Evolutionary conservation across 2,888 invertebrate genomes (phyloP).

Genomic region (Drosophila meridiana): DNA sequence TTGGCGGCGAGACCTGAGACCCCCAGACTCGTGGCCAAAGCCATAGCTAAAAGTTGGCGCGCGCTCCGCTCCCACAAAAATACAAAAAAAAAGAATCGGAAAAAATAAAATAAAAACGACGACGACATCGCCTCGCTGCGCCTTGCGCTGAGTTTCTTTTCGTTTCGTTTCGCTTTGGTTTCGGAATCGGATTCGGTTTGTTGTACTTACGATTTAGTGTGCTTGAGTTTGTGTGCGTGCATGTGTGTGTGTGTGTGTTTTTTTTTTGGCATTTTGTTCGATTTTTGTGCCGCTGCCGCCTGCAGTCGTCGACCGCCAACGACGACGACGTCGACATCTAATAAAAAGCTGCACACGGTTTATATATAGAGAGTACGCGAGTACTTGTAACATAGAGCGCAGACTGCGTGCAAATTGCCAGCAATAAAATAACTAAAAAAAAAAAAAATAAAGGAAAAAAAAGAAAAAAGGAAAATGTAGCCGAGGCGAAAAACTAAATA

Average conservation of each 20-base stretch:
- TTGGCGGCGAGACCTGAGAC: constrained; percentile 68
- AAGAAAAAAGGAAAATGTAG: constrained; percentile 39
- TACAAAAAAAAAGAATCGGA: constrained; percentile 4
- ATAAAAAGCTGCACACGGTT: constrained; percentile 69
- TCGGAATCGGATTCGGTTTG: constrained; percentile 64
- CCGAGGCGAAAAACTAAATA: constrained; percentile 14
- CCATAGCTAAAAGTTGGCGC: constrained; percentile 72
- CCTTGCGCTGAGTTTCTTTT: constrained; percentile 68
- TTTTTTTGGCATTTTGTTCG: constrained; percentile 78
- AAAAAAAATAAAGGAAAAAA: constrained; percentile 6
- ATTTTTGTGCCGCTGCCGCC: constrained; percentile 62
- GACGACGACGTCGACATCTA: constrained; percentile 69
- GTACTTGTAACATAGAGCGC: constrained; percentile 47
- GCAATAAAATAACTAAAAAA: constrained; percentile 37
- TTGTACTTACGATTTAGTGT: constrained; percentile 55
- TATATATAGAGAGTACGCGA: constrained; percentile 48
- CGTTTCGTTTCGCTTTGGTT: constrained; percentile 54
- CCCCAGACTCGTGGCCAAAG: constrained; percentile 64
- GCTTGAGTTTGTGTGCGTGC: background rate
- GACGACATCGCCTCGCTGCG: constrained; percentile 34
- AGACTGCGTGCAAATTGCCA: constrained; percentile 52
- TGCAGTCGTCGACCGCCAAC: constrained; percentile 65
- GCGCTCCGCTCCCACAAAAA: constrained; percentile 60
- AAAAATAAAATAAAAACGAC: constrained; percentile 22
- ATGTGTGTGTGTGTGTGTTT: background rate